Base-by-base conservation (phyloP, 2,797 vertebrate genomes). In the Sebastes flavidus region DNA sequence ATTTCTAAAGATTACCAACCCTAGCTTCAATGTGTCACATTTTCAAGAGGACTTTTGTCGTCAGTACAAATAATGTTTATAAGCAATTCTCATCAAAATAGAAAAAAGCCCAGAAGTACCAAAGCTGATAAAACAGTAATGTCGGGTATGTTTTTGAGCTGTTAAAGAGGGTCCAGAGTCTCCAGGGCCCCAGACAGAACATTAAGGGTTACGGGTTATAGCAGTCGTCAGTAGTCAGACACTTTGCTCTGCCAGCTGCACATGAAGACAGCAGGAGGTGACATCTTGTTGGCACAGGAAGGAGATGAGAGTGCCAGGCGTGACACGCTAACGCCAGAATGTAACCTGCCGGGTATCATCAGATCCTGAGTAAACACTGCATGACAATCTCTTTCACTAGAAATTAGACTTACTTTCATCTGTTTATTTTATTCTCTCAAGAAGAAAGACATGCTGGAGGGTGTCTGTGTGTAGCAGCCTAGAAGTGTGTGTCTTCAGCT, bases 231-330 rank as follows among this genome's bases (percentile, higher is more conserved):
- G 58, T 65, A 16, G 38, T 65, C 8, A 72, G 65, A 67, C 55
- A 34, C 60, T 67, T 67, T 8, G 20, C 70, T 63, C 29, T 42
- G 36, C 77, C 63, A 70, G 77, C 59, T 67, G 62, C 65, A 81
- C 70, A 78, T 66, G 54, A 80, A 65, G 60, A 58, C 30, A 62
- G 71, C 38, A 22, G 66, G 70, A 77, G 79, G 66, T 76, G 86
- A 83, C 85, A 86, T 76, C 55, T 67, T 78, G 70, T 79, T 91
- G 85, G 80, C 84, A 87, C 55, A 60, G 63, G 76, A 72, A 74
- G 62, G 75, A 78, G 67, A 72, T 54, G 72, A 83, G 63, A 46
- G 71, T 25, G 36, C 55, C 63, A 73, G 62, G 36, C 79, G 36
- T 65, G 52, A 65, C 67, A 75, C 10, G 3, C 77, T 55, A 54